These are phyloP conservation scores for Agrochola macilenta DNA, from an alignment of 2,888 invertebrate species.

Conservation along the genomic window DNA sequence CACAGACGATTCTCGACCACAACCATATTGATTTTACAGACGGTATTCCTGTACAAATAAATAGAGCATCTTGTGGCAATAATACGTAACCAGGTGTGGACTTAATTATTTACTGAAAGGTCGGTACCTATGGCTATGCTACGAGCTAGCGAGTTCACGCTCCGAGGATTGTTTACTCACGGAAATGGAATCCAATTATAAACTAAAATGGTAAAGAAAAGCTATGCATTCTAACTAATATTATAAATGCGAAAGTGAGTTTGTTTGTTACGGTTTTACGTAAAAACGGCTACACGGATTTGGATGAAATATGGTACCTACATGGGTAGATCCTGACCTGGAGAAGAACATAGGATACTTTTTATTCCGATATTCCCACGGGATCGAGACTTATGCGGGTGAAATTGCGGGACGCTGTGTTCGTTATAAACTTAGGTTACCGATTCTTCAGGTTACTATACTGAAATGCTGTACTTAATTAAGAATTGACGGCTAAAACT, in stretches of 20 bases:
- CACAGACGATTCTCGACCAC: conserved; percentile 11
- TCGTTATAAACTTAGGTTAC: not conserved
- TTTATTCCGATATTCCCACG: too few species aligned
- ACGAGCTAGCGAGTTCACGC: not conserved
- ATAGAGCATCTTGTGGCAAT: conserved; percentile 16
- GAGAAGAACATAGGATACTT: too few species aligned
- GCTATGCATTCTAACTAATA: not conserved
- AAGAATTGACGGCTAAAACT: too few species aligned
- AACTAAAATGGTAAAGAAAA: not conserved
- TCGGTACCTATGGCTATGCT: not conserved
- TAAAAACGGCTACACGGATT: too few species aligned
- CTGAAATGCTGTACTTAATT: too few species aligned
- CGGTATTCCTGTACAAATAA: conserved; percentile 24
- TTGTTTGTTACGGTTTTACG: too few species aligned
- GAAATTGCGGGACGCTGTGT: too few species aligned
- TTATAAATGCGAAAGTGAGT: not conserved
- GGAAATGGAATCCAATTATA: conserved; percentile 33
- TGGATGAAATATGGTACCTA: too few species aligned
- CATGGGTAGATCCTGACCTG: too few species aligned
- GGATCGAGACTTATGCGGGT: too few species aligned
- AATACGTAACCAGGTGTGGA: conserved; percentile 25
- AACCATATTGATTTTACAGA: not conserved
- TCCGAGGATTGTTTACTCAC: conserved; percentile 12
- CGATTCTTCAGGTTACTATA: too few species aligned
- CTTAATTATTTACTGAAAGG: conserved; percentile 45